Conservation (phyloP, 2,113 vertebrate genomes). For the Cettia cetti region DNA sequence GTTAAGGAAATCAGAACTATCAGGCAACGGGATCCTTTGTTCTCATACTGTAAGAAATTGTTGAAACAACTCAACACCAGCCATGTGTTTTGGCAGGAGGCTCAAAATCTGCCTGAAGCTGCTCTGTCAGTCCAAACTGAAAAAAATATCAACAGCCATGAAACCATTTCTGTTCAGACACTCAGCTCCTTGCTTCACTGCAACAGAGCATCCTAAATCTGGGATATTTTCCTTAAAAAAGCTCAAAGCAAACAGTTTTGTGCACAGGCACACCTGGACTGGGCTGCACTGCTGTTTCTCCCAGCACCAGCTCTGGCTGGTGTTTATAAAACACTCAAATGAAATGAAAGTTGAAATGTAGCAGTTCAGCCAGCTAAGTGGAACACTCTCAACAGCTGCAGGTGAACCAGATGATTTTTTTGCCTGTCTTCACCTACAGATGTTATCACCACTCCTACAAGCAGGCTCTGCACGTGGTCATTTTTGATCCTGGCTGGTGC, state of each 20-base stretch:
- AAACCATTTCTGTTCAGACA: neutral
- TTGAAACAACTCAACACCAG: neutral
- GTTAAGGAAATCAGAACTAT: neutral
- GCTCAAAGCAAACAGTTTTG: neutral
- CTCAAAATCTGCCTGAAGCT: neutral
- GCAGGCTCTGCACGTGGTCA: neutral
- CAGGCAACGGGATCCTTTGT: neutral
- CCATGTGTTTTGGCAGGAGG: neutral
- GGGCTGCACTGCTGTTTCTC: neutral
- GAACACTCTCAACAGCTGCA: constrained; percentile 31
- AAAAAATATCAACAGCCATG: neutral
- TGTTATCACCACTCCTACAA: neutral
- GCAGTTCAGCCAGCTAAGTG: constrained; percentile 46
- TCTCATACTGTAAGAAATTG: neutral
- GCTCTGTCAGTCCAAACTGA: neutral
- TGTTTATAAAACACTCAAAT: constrained; percentile 20
- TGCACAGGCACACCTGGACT: neutral
- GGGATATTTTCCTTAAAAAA: neutral
- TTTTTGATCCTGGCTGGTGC: neutral
- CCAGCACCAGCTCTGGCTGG: neutral
- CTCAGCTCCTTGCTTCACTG: neutral
- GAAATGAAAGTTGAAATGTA: constrained; percentile 31
- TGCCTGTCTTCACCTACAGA: neutral
- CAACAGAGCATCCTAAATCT: neutral
- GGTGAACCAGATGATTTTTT: neutral